Conservation (phyloP, 2,797 vertebrate species). For the Cottoperca gobio region DNA sequence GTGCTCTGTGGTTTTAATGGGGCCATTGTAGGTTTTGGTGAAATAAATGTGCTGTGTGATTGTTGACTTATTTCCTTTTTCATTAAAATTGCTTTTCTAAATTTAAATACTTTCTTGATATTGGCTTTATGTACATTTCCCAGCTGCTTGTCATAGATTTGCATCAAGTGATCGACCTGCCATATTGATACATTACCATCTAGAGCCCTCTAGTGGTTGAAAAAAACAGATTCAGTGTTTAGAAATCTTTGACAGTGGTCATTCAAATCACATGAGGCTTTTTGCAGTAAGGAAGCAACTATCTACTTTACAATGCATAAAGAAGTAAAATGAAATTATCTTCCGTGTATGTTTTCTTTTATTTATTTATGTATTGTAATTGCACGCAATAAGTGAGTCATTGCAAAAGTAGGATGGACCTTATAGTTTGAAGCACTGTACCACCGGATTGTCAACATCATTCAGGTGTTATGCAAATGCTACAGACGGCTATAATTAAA, state of each 20-base stretch:
- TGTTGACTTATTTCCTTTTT: neutral
- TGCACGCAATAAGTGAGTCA: neutral
- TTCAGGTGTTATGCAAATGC: no score
- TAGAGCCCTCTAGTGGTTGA: constrained; percentile 2
- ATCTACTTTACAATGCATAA: neutral
- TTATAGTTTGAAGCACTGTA: no score
- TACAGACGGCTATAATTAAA: neutral
- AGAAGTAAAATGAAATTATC: neutral
- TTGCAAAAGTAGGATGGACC: neutral
- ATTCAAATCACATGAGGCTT: neutral
- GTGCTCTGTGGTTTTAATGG: neutral
- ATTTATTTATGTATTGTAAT: neutral
- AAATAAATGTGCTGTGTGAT: constrained; percentile 40
- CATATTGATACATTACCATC: neutral
- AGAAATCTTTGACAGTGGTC: neutral
- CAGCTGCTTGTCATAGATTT: no score
- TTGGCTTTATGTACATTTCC: neutral
- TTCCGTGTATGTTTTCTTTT: neutral
- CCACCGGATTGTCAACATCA: neutral
- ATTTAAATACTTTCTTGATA: neutral
- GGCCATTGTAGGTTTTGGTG: neutral
- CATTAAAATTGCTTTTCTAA: neutral
- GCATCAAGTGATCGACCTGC: no score
- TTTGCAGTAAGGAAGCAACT: neutral
- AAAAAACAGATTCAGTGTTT: neutral